phyloP scores from a whole-genome alignment of 2,888 invertebrate species.

The Amblyjoppa fuscipennis region DNA sequence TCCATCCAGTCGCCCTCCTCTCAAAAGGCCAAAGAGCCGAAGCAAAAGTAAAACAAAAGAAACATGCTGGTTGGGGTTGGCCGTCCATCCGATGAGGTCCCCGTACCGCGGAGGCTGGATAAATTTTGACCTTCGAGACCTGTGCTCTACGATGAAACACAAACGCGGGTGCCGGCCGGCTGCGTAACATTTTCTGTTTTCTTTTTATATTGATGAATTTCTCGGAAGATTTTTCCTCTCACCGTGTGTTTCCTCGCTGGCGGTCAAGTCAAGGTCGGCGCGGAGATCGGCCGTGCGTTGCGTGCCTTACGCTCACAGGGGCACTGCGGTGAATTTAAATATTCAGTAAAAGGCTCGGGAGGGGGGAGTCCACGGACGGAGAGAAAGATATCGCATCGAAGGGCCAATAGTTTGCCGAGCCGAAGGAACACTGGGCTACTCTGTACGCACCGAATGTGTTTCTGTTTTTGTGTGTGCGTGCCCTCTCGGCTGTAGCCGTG shows the following conservation, averaged over 20 bases:
- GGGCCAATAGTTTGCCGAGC: slow-evolving; percentile 72
- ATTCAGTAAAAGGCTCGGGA: slow-evolving; percentile 59
- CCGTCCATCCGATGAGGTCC: slow-evolving; percentile 2
- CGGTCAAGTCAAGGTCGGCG: slow-evolving; percentile 10
- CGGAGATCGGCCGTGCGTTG: slow-evolving; percentile 52
- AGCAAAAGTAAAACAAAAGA: slow-evolving; percentile 83
- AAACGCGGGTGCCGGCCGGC: background rate
- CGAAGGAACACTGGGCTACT: slow-evolving; percentile 33
- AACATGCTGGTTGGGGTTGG: slow-evolving; percentile 83
- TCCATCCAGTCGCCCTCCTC: background rate
- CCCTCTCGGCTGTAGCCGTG: slow-evolving; percentile 13
- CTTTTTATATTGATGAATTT: background rate
- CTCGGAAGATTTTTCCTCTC: background rate
- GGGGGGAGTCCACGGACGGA: background rate
- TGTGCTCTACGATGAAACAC: background rate
- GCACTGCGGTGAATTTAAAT: slow-evolving; percentile 68
- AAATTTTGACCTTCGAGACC: slow-evolving; percentile 34
- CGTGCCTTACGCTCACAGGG: slow-evolving; percentile 52
- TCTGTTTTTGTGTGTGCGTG: slow-evolving; percentile 8
- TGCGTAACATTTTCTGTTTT: background rate
- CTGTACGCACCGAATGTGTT: background rate
- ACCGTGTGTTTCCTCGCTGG: background rate
- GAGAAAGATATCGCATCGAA: slow-evolving; percentile 43
- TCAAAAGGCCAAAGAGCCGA: slow-evolving; percentile 5
- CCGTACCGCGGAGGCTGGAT: slow-evolving; percentile 12